Percentiles rank a stretch among this genome's conserved stretches.
These are phyloP conservation scores for Drosophila varians DNA, from an alignment of 1,140 invertebrate species.

Conservation along the genomic window DNA sequence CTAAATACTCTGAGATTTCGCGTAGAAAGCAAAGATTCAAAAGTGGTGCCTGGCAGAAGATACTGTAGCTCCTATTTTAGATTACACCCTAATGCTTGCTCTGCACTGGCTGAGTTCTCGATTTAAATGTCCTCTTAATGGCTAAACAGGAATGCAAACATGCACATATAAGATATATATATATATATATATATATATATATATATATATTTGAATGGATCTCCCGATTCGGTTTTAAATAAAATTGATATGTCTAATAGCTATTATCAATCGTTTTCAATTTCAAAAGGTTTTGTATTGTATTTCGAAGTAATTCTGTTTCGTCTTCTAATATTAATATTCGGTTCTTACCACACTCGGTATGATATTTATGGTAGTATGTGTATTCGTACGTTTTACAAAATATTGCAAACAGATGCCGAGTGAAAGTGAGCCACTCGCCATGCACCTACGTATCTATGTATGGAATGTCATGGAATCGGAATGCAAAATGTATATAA, in stretches of 20 bases:
- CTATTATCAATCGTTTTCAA: slow-evolving; percentile 83
- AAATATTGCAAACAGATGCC: slow-evolving; percentile 41
- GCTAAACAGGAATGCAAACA: slow-evolving; percentile 65
- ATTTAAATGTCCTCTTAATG: slow-evolving; percentile 59
- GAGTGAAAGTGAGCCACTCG: slow-evolving; percentile 33
- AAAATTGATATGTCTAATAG: slow-evolving; percentile 84
- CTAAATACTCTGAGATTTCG: slow-evolving; percentile 51
- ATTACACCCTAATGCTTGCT: slow-evolving; percentile 13
- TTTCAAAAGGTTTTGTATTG: slow-evolving; percentile 72
- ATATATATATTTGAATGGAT: slow-evolving; percentile 29
- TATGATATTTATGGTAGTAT: slow-evolving; percentile 41
- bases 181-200: too few species aligned
- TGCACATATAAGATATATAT: slow-evolving; percentile 42
- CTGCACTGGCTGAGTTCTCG: slow-evolving; percentile 13
- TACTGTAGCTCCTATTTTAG: slow-evolving; percentile 23
- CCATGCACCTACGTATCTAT: not conserved
- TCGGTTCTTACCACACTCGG: slow-evolving; percentile 10
- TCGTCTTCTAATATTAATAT: slow-evolving; percentile 26
- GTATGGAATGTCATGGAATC: slow-evolving; percentile 12
- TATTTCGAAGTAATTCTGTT: slow-evolving; percentile 70
- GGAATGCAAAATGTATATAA: slow-evolving; percentile 50
- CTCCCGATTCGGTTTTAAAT: slow-evolving; percentile 51
- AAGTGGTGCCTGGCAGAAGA: slow-evolving; percentile 26
- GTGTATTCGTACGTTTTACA: slow-evolving; percentile 42
- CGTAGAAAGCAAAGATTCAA: slow-evolving; percentile 29